A percentile compares a stretch with the other conserved stretches of the same genome.
These are phyloP conservation scores for Pangasius krempfi DNA, from an alignment of 2,797 vertebrate genomes.

Conservation along the genomic window DNA sequence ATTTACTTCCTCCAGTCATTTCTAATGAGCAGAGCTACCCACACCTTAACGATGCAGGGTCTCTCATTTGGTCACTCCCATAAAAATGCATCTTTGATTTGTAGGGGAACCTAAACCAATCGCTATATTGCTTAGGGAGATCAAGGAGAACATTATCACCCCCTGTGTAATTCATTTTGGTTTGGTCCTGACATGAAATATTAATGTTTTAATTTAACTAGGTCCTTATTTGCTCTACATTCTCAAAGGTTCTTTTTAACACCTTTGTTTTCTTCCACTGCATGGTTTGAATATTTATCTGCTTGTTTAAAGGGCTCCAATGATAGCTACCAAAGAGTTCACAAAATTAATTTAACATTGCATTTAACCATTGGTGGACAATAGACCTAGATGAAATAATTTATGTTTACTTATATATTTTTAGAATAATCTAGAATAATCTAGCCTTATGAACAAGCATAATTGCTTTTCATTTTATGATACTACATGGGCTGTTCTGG, in stretches of 20 bases:
- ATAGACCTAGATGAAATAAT: not conserved
- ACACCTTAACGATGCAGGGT: constrained; percentile 47
- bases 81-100: constrained; percentile 65
- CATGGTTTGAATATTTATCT: constrained; percentile 54
- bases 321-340: constrained; percentile 23
- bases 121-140: constrained; percentile 62
- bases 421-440: constrained; percentile 13
- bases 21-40: constrained; percentile 70
- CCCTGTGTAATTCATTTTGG: constrained; percentile 56
- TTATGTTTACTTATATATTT: not conserved
- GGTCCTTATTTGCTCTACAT: constrained; percentile 53
- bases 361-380: constrained; percentile 24
- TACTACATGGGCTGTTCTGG: constrained; percentile 32
- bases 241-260: constrained; percentile 46
- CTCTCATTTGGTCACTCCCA: constrained; percentile 60
- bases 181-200: constrained; percentile 60
- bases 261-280: constrained; percentile 44
- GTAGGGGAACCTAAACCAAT: constrained; percentile 57
- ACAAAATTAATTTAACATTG: constrained; percentile 27
- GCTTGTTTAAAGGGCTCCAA: constrained; percentile 49
- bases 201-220: constrained; percentile 61
- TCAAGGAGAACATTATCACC: constrained; percentile 61
- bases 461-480: constrained; percentile 19
- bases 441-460: not conserved
- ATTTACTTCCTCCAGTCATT: constrained; percentile 63